These are phyloP conservation scores for Drosophila subsilvestris DNA, from an alignment of 2,888 invertebrate species.

Conservation along the genomic window DNA sequence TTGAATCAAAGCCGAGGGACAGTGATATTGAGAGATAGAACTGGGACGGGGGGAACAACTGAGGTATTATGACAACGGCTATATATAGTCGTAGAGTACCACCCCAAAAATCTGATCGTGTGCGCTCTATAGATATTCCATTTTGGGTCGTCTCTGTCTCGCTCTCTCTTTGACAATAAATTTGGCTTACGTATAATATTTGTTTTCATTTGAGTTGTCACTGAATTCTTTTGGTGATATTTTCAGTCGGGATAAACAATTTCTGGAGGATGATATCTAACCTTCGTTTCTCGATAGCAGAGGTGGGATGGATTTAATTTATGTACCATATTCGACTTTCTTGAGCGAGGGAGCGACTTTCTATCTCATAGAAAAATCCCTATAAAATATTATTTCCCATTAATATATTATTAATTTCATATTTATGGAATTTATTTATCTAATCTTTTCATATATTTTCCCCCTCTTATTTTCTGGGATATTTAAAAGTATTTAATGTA, in stretches of 20 bases:
- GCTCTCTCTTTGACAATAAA: slow-evolving; percentile 29
- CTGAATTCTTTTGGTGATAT: slow-evolving; percentile 21
- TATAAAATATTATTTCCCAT: too few species aligned
- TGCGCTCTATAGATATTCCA: slow-evolving; percentile 38
- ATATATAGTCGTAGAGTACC: slow-evolving; percentile 37
- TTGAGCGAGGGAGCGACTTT: too few species aligned
- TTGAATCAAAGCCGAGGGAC: slow-evolving; percentile 36
- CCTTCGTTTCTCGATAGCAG: too few species aligned
- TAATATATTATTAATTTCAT: too few species aligned
- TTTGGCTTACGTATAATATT: slow-evolving; percentile 24
- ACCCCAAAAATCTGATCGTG: slow-evolving; percentile 38
- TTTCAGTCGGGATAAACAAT: slow-evolving; percentile 17
- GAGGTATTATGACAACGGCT: slow-evolving; percentile 42
- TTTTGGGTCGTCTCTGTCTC: slow-evolving; percentile 11
- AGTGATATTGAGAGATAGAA: slow-evolving; percentile 17
- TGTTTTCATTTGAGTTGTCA: slow-evolving; percentile 22
- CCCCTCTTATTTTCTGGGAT: background rate
- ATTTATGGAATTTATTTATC: background rate
- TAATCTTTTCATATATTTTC: background rate
- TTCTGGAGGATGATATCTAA: background rate
- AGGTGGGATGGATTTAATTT: background rate
- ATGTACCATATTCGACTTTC: too few species aligned
- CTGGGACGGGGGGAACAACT: background rate
- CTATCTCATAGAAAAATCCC: too few species aligned
- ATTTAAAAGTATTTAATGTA: background rate